Percentiles rank a stretch among this genome's conserved stretches.
Conservation (phyloP, 2,113 vertebrate genomes). For the Monopterus albus region DNA sequence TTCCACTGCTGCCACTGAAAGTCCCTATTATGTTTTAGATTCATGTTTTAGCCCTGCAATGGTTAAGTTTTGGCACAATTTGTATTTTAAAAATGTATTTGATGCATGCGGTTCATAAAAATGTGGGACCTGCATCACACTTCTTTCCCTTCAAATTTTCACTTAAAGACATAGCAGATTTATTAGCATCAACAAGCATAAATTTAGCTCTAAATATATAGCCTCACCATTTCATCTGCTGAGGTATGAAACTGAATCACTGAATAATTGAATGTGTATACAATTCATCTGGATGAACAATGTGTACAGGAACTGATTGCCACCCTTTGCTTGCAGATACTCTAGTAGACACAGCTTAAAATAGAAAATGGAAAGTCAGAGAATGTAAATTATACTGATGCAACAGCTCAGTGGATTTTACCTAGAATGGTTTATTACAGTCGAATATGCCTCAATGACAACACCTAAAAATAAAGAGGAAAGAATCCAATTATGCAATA, state of each 20-base stretch:
- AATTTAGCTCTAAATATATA: not conserved
- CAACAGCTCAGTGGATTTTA: conserved; percentile 17
- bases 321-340: conserved; percentile 10
- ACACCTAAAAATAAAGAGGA: conserved; percentile 45
- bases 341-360: conserved; percentile 12
- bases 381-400: conserved; percentile 4
- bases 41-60: no score
- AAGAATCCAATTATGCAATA: conserved; percentile 43
- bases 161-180: no score
- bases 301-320: not conserved
- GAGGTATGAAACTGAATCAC: conserved; percentile 39
- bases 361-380: conserved; percentile 25
- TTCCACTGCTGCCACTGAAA: no score
- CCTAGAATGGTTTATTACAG: conserved; percentile 34
- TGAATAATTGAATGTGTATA: not conserved
- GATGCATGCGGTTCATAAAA: no score
- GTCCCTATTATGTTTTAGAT: no score
- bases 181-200: no score
- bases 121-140: no score
- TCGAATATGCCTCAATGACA: conserved; percentile 19
- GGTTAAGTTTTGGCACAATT: no score
- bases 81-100: no score
- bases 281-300: conserved; percentile 27
- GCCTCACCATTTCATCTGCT: conserved; percentile 2
- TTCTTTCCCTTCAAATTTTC: no score